A percentile compares a stretch with the other conserved stretches of the same genome.
Evolutionary conservation across 1,140 invertebrate genomes (phyloP).

Genomic region (Pachypsylla venusta): DNA sequence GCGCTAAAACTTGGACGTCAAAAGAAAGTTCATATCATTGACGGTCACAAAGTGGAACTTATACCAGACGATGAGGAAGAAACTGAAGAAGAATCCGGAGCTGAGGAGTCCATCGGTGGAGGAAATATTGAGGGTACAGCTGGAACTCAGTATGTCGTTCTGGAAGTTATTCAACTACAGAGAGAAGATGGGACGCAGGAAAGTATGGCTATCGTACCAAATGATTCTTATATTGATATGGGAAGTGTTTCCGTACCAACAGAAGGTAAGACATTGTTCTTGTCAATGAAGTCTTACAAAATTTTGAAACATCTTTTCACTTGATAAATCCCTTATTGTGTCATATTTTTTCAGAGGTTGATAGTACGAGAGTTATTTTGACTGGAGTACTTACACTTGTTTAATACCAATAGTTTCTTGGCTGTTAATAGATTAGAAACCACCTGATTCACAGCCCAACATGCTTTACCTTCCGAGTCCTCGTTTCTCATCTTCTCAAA

Average conservation of each 20-base stretch:
- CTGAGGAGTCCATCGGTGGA: constrained; percentile 32
- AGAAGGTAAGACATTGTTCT: background rate
- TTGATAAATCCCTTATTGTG: background rate
- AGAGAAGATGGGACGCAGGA: constrained; percentile 26
- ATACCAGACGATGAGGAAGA: constrained; percentile 39
- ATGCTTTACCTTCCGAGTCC: too few relatives aligned
- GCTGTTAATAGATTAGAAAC: too few relatives aligned
- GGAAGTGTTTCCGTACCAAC: background rate
- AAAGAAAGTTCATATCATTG: constrained; percentile 54
- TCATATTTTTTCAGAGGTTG: background rate
- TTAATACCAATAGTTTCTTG: too few relatives aligned
- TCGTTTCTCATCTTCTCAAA: too few relatives aligned
- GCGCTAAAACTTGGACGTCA: constrained; percentile 64
- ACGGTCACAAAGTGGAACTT: constrained; percentile 38
- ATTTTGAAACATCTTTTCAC: background rate
- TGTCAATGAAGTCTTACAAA: background rate
- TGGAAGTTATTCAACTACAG: constrained; percentile 58
- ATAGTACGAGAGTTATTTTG: background rate
- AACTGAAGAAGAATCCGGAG: constrained; percentile 36
- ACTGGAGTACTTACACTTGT: constrained; percentile 4
- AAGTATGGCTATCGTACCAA: constrained; percentile 25
- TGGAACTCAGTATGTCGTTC: constrained; percentile 69
- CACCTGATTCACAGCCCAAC: too few relatives aligned
- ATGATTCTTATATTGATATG: background rate
- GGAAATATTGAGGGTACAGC: constrained; percentile 48